Percentiles rank a stretch among this genome's conserved stretches.
Evolutionary conservation across 2,797 vertebrate genomes (phyloP).

Genomic region (Cetoscarus ocellatus): DNA sequence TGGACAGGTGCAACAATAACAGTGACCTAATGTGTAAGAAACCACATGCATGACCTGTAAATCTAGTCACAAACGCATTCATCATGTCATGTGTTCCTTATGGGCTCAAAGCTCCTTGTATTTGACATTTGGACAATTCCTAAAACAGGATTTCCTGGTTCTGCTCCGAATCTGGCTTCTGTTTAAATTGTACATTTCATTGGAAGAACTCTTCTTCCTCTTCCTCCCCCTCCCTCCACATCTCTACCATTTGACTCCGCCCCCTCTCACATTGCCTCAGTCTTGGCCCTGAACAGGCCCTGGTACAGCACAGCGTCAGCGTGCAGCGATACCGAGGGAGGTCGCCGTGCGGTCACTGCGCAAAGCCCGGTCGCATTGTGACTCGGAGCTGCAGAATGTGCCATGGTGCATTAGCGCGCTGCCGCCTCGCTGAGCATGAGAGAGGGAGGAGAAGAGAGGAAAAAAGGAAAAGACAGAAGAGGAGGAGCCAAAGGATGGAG

Average conservation of each 20-base stretch:
- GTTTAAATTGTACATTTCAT: slow-evolving; percentile 43
- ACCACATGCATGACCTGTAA: slow-evolving; percentile 2
- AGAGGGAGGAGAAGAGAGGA: slow-evolving; percentile 32
- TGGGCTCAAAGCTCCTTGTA: not conserved
- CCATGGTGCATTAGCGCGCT: slow-evolving; percentile 83
- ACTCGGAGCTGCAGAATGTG: slow-evolving; percentile 84
- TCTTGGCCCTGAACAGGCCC: slow-evolving; percentile 37
- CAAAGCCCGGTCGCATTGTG: slow-evolving; percentile 77
- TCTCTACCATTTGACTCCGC: not conserved
- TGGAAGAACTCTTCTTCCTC: slow-evolving; percentile 24
- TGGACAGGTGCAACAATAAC: slow-evolving; percentile 3
- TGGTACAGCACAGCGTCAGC: slow-evolving; percentile 46
- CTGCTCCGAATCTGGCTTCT: slow-evolving; percentile 27
- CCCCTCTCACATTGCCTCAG: slow-evolving; percentile 20
- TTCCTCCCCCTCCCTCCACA: not conserved
- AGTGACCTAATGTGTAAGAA: not conserved
- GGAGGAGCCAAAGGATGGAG: slow-evolving; percentile 48
- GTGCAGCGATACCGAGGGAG: slow-evolving; percentile 72
- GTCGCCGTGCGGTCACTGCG: slow-evolving; percentile 82
- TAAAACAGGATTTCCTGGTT: not conserved
- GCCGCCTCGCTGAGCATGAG: slow-evolving; percentile 76
- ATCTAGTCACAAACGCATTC: slow-evolving; percentile 2
- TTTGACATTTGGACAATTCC: slow-evolving; percentile 24
- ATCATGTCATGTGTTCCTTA: not conserved
- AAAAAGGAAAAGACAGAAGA: not conserved